Percentiles rank a stretch among this genome's conserved stretches.
These are phyloP conservation scores for Microtus ochrogaster DNA, from an alignment of 2,113 vertebrate species.

Conservation along the genomic window DNA sequence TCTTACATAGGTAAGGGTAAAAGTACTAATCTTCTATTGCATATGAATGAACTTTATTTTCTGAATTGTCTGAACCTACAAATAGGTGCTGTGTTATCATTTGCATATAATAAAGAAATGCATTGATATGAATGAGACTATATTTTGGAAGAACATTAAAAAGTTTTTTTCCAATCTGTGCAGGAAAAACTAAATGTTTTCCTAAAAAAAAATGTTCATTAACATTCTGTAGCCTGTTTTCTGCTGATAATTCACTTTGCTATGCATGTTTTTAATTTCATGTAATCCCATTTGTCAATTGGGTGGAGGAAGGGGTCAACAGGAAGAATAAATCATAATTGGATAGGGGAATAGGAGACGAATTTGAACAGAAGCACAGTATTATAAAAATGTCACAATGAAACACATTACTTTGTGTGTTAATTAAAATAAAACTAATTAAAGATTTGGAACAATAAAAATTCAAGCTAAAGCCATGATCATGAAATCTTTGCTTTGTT, in stretches of 20 bases:
- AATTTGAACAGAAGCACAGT: neutral
- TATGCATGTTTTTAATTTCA: neutral
- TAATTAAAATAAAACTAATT: neutral
- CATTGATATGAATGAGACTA: neutral
- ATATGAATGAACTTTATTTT: neutral
- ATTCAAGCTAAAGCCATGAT: neutral
- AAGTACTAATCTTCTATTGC: neutral
- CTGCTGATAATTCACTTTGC: too few relatives aligned
- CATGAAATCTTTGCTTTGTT: neutral
- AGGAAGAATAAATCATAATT: neutral
- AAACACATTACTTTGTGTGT: too few relatives aligned
- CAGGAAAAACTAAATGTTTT: neutral
- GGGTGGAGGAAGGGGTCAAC: neutral
- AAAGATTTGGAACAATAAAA: neutral
- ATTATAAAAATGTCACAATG: neutral
- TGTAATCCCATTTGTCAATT: neutral
- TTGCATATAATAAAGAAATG: neutral
- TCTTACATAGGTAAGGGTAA: neutral
- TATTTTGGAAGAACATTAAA: neutral
- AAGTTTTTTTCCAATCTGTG: neutral
- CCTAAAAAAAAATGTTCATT: neutral
- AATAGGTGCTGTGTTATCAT: neutral
- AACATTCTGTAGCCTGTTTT: neutral
- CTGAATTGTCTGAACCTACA: neutral
- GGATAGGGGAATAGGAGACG: neutral